Base-by-base conservation (phyloP, 2,797 vertebrate species). In the Pteronotus mesoamericanus region DNA sequence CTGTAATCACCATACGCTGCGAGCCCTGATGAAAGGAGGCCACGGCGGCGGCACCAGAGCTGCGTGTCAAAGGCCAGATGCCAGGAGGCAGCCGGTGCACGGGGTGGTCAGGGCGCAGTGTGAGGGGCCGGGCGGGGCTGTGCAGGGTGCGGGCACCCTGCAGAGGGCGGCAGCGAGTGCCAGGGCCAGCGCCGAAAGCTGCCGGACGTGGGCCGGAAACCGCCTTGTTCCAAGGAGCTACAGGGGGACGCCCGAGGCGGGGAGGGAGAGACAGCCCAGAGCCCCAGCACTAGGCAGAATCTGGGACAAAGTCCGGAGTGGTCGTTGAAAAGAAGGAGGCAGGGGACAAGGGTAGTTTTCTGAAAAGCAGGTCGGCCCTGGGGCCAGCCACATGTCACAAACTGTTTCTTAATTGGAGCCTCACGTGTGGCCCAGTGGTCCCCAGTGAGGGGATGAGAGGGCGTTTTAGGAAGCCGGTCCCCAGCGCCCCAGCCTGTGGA, bases 1-100 rank as follows among this genome's bases (percentile, higher is more conserved):
- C 19, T 1, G 0, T 22, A 2, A 1, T 18, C 3, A 7, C 19
- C 3, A 7, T 22, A 0, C 10, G 4, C 1, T 0, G 3, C 4
- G 57, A 9, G 48, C 15, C 0, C 14, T 3, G 1, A 3, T 2
- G 44, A 6, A 1, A 9, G 34, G 1, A 1, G 19, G 10, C 51
- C 12, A 44, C 1, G 39, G 37, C 8, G 32, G 3, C 8, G 64
- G 34, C 18, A 1, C 4, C 16, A 0, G 15, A 2, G 34, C 44
- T 24, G 57, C 32, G 48, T 10, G 51, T 46, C 0, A 12, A 21
- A 2, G 86, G 22, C 18, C 0, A 0, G 3, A 0, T 1, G 12
- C 1, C 24, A 24, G 53, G 37, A 79, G 66, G 57, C 19, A 4
- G 10, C 78, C 7, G 9, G 53, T 18, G 1, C 1, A 11, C 14